Evolutionary conservation across 35 echinoderm and acorn worm genomes (phyloP).

Genomic region (Heliocidaris erythrogramma): DNA sequence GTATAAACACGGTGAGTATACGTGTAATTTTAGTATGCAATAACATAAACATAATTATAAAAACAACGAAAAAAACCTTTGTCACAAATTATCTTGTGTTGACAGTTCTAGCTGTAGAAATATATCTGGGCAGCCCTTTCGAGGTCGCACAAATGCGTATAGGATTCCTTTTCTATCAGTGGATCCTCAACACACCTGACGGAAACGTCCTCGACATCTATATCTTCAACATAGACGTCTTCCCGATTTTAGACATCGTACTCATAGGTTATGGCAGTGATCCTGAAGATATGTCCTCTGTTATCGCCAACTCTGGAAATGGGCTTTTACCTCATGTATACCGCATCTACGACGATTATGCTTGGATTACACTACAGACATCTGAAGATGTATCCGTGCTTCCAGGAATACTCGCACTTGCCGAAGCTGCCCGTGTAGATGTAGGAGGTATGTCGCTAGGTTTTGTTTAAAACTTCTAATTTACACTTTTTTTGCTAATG

Average conservation of each 20-base stretch:
- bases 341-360: neutral
- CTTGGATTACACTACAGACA: neutral
- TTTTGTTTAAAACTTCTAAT: too few relatives aligned
- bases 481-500: too few relatives aligned
- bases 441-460: neutral
- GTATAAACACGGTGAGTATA: neutral
- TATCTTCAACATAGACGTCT: neutral
- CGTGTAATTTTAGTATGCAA: too few relatives aligned
- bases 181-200: neutral
- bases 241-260: neutral
- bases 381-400: neutral
- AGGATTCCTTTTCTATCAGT: neutral
- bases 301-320: neutral
- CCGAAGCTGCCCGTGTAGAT: neutral
- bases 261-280: neutral
- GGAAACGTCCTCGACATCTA: neutral
- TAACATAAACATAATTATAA: too few relatives aligned
- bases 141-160: neutral
- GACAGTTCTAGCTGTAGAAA: neutral
- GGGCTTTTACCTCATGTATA: neutral
- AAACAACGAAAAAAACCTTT: too few relatives aligned
- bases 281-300: neutral
- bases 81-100: neutral
- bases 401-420: neutral
- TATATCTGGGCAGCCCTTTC: neutral